Percentiles rank a stretch among this genome's conserved stretches.
phyloP scores from a whole-genome alignment of 37 sponge, comb jelly and placozoan genomes.

The Eunapius fragilis region DNA sequence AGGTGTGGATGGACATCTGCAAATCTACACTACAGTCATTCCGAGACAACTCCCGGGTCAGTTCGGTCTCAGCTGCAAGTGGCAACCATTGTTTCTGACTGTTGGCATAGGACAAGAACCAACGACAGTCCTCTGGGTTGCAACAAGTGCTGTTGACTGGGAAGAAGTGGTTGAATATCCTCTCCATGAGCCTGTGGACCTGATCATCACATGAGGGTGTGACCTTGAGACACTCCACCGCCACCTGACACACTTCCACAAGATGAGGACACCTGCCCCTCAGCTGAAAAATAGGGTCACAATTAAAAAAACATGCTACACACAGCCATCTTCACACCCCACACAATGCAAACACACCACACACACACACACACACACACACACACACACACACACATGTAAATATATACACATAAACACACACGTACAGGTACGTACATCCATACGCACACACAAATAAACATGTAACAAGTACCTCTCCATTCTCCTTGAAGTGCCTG shows the following conservation, averaged over 20 bases:
- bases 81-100: neutral
- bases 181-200: neutral
- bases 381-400: too few relatives aligned
- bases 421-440: too few relatives aligned
- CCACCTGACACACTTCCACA: neutral
- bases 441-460: too few relatives aligned
- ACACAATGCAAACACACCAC: too few relatives aligned
- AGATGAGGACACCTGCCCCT: neutral
- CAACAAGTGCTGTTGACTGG: neutral
- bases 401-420: too few relatives aligned
- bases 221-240: neutral
- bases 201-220: neutral
- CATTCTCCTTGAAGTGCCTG: slow-evolving; percentile 18
- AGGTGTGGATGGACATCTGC: slow-evolving; percentile 31
- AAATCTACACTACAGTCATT: neutral
- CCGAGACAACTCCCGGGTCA: neutral
- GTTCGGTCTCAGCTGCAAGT: neutral
- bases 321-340: too few relatives aligned
- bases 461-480: slow-evolving; percentile 27
- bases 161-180: neutral
- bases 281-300: neutral
- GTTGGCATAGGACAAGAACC: neutral
- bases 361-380: too few relatives aligned
- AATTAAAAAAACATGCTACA: too few relatives aligned
- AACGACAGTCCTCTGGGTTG: slow-evolving; percentile 14